Percentiles rank a stretch among this genome's conserved stretches.
phyloP scores from a whole-genome alignment of 2,888 invertebrate genomes.

The Macrosoma leucophasiata region DNA sequence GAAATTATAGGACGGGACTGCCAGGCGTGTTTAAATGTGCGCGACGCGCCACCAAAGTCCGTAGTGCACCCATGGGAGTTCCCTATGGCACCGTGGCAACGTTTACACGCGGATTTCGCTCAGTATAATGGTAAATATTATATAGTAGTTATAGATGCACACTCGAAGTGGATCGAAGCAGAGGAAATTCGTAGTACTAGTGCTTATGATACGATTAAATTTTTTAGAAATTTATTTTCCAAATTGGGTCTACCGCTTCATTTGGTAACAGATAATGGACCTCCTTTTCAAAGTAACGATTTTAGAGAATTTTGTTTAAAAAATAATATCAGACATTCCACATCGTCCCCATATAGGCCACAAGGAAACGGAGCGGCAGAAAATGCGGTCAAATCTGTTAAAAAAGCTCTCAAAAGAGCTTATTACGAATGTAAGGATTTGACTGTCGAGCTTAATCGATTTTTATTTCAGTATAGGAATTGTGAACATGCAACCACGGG shows the following conservation, averaged over 20 bases:
- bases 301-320: slow-evolving; percentile 18
- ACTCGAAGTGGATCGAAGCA: slow-evolving; percentile 28
- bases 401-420: slow-evolving; percentile 14
- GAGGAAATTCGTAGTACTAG: slow-evolving; percentile 19
- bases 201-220: slow-evolving; percentile 9
- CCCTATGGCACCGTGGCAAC: slow-evolving; percentile 21
- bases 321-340: slow-evolving; percentile 13
- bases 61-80: slow-evolving; percentile 23
- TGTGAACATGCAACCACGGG: slow-evolving; percentile 18
- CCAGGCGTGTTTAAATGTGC: slow-evolving; percentile 19
- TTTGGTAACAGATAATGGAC: slow-evolving; percentile 27
- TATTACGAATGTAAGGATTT: no score
- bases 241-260: slow-evolving; percentile 27
- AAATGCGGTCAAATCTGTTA: slow-evolving; percentile 14
- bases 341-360: slow-evolving; percentile 22
- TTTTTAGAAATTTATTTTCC: slow-evolving; percentile 21
- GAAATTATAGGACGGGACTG: slow-evolving; percentile 22
- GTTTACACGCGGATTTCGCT: slow-evolving; percentile 24
- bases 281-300: slow-evolving; percentile 26
- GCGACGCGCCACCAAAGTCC: slow-evolving; percentile 24
- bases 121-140: slow-evolving; percentile 21
- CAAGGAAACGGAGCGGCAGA: slow-evolving; percentile 20
- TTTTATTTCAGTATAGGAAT: slow-evolving; percentile 1
- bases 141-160: slow-evolving; percentile 24
- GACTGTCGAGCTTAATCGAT: neutral